A percentile compares a stretch with the other conserved stretches of the same genome.
Evolutionary conservation across 2,888 invertebrate species (phyloP).

Genomic region (Drosophila anomalipes): DNA sequence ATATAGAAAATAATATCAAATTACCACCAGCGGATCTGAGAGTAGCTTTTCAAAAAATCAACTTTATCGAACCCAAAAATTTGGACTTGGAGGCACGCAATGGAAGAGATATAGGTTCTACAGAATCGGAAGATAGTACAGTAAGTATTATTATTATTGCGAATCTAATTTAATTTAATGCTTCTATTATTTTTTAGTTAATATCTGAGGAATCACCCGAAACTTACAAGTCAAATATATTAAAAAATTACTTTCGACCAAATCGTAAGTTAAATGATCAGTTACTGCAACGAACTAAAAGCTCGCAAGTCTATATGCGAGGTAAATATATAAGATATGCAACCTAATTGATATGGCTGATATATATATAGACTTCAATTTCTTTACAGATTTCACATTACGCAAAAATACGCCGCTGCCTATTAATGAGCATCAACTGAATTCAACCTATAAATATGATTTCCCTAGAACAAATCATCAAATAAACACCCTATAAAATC

Average conservation of each 20-base stretch:
- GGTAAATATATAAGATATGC: slow-evolving; percentile 19
- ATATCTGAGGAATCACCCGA: slow-evolving; percentile 40
- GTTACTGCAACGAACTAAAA: slow-evolving; percentile 86
- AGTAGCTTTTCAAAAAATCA: slow-evolving; percentile 19
- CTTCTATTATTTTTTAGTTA: slow-evolving; percentile 8
- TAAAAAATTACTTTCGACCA: slow-evolving; percentile 90
- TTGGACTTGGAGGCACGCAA: background rate
- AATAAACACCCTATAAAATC: background rate
- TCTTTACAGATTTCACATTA: slow-evolving; percentile 27
- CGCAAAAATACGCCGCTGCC: slow-evolving; percentile 38
- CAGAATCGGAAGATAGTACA: slow-evolving; percentile 13
- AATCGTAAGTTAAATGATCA: slow-evolving; percentile 87
- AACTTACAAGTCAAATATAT: slow-evolving; percentile 87
- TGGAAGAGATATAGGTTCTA: background rate
- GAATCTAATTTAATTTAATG: background rate
- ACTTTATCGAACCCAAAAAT: slow-evolving; percentile 9
- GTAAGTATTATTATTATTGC: slow-evolving; percentile 11
- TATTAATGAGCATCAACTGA: slow-evolving; percentile 9
- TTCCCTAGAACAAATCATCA: slow-evolving; percentile 1
- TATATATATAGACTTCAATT: background rate
- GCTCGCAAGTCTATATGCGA: slow-evolving; percentile 85
- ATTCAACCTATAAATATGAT: slow-evolving; percentile 13
- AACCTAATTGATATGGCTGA: background rate
- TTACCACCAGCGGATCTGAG: slow-evolving; percentile 87
- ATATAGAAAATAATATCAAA: slow-evolving; percentile 88